Evolutionary conservation across 1,140 invertebrate species (phyloP).

Genomic region (Tetragnatha versicolor): DNA sequence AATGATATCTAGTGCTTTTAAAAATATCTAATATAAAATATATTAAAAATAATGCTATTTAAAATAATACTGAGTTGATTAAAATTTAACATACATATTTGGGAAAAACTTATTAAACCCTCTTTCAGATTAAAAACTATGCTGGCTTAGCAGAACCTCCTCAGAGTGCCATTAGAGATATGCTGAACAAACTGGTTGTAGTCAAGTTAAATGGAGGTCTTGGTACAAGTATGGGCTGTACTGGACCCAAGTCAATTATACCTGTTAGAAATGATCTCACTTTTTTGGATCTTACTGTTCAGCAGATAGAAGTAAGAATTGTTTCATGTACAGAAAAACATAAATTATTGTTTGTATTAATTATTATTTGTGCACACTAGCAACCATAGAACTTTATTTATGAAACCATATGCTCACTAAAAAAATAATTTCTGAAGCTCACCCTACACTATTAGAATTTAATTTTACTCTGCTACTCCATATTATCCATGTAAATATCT

Average conservation of each 20-base stretch:
- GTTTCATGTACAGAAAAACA: too few relatives aligned
- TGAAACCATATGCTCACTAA: too few relatives aligned
- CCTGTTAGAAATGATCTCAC: slow-evolving; percentile 96
- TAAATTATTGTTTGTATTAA: too few relatives aligned
- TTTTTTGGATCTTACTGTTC: slow-evolving; percentile 97
- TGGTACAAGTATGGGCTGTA: slow-evolving; percentile 99
- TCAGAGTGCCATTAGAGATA: slow-evolving; percentile 74
- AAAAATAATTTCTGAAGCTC: too few relatives aligned
- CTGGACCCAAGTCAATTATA: slow-evolving; percentile 98
- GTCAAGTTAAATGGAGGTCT: slow-evolving; percentile 98
- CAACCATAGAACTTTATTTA: too few relatives aligned
- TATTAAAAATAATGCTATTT: too few relatives aligned
- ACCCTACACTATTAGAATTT: too few relatives aligned
- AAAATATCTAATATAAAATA: too few relatives aligned
- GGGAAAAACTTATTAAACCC: not conserved
- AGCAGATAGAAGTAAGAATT: slow-evolving; percentile 97
- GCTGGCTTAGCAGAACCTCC: slow-evolving; percentile 74
- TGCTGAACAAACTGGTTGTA: slow-evolving; percentile 93
- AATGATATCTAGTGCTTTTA: too few relatives aligned
- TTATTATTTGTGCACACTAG: too few relatives aligned
- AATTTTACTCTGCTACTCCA: too few relatives aligned
- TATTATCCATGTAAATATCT: too few relatives aligned
- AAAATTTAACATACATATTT: not conserved
- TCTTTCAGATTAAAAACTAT: slow-evolving; percentile 77
- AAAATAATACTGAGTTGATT: not conserved